A percentile compares a stretch with the other conserved stretches of the same genome.
Evolutionary conservation across 2,797 vertebrate species (phyloP).

Genomic region (Cyprinodon diabolis): DNA sequence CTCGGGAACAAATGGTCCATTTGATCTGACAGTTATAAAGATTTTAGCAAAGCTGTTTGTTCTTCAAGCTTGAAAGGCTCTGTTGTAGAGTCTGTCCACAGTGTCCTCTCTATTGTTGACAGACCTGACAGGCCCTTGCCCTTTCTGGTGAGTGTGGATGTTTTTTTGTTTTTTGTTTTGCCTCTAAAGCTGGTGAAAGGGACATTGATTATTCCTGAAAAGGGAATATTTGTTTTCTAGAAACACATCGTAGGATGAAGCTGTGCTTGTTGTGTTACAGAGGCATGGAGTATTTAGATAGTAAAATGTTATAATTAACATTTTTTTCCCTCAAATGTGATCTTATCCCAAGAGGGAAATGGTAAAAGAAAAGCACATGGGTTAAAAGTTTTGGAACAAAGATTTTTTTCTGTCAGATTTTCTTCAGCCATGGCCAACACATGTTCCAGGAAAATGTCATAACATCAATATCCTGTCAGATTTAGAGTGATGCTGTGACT

Average conservation of each 20-base stretch:
- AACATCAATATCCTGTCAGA: conserved; percentile 13
- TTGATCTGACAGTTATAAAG: conserved; percentile 53
- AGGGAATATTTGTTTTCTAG: not conserved
- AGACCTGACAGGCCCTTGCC: conserved; percentile 39
- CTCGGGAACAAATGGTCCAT: conserved; percentile 22
- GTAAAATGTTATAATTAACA: too few species aligned
- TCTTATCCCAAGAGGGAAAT: conserved; percentile 3
- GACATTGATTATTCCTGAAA: conserved; percentile 20
- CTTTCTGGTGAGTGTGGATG: conserved; percentile 59
- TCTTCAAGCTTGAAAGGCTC: conserved; percentile 54
- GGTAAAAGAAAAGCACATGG: conserved; percentile 46
- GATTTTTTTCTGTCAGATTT: conserved; percentile 38
- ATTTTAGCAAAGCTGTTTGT: conserved; percentile 60
- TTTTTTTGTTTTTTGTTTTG: conserved; percentile 23
- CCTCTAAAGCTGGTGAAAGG: conserved; percentile 15
- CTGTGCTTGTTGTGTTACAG: not conserved
- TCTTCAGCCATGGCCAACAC: conserved; percentile 43
- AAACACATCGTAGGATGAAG: not conserved
- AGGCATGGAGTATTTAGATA: not conserved
- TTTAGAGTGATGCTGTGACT: not conserved
- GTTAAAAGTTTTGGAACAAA: conserved; percentile 22
- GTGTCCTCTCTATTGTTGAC: conserved; percentile 44
- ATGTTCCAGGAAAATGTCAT: conserved; percentile 6
- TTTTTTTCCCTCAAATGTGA: not conserved
- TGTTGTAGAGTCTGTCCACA: conserved; percentile 55